Evolutionary conservation across 2,888 invertebrate species (phyloP).

Genomic region (Agrochola macilenta): DNA sequence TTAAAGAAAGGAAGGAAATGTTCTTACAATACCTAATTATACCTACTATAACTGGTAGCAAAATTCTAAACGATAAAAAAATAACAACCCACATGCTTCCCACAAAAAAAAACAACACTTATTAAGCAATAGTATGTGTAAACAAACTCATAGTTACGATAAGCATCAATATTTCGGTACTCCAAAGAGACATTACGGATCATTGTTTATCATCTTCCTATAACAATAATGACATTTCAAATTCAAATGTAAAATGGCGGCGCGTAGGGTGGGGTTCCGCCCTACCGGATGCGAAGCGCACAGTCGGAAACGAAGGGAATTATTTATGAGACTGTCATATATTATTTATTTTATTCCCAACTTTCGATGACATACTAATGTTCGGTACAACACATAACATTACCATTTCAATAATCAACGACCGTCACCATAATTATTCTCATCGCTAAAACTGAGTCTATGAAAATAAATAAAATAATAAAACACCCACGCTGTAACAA

Average conservation of each 20-base stretch:
- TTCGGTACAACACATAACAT: conserved; percentile 77
- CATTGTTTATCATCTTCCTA: conserved; percentile 72
- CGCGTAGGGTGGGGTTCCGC: conserved; percentile 81
- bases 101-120: conserved; percentile 40
- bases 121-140: conserved; percentile 63
- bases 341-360: conserved; percentile 82
- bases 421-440: conserved; percentile 19
- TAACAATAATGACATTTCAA: conserved; percentile 79
- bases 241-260: conserved; percentile 85
- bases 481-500: conserved; percentile 41
- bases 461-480: conserved; percentile 15
- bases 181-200: conserved; percentile 64
- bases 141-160: conserved; percentile 59
- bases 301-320: conserved; percentile 83
- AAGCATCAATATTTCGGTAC: conserved; percentile 61
- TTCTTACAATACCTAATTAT: neutral
- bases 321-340: conserved; percentile 80
- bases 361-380: conserved; percentile 81
- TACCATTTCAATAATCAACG: conserved; percentile 65
- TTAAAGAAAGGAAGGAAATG: neutral
- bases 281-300: conserved; percentile 81
- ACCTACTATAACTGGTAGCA: neutral
- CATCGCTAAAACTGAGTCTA: conserved; percentile 36
- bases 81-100: conserved; percentile 37
- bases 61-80: conserved; percentile 20